Percentiles rank a stretch among this genome's conserved stretches.
These are phyloP conservation scores for Meiosimyza decipiens DNA, from an alignment of 2,888 invertebrate species.

Conservation along the genomic window DNA sequence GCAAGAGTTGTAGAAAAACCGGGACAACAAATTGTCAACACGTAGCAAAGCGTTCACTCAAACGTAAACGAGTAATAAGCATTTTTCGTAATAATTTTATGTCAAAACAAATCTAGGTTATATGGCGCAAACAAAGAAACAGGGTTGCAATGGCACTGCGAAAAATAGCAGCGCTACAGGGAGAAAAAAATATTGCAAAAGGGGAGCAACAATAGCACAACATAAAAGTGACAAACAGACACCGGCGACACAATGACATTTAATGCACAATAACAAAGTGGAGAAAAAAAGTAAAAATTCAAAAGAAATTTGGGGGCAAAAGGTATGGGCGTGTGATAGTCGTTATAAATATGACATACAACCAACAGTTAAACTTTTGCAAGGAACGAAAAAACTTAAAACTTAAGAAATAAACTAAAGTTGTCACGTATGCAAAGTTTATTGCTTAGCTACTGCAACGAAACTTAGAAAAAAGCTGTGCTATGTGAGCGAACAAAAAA, in stretches of 20 bases:
- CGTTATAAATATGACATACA: not conserved
- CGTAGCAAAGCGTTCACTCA: constrained; percentile 64
- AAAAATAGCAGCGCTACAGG: not conserved
- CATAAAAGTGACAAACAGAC: not conserved
- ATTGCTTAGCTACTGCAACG: constrained; percentile 38
- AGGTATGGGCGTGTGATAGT: not conserved
- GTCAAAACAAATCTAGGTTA: constrained; percentile 63
- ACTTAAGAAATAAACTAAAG: constrained; percentile 57
- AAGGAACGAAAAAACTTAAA: constrained; percentile 33
- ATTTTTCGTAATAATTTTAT: constrained; percentile 58
- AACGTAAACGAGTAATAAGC: constrained; percentile 64
- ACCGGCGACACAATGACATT: constrained; percentile 26
- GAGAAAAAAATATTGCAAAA: not conserved
- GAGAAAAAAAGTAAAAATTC: not conserved
- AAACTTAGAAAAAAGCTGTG: not conserved
- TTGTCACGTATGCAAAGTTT: constrained; percentile 61
- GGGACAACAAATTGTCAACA: constrained; percentile 60
- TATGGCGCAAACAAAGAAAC: constrained; percentile 30
- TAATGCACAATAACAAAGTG: constrained; percentile 15
- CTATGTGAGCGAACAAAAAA: not conserved
- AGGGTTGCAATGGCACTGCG: not conserved
- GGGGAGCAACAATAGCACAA: not conserved
- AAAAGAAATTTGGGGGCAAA: too few relatives aligned
- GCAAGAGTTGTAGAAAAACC: not conserved
- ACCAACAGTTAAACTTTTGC: too few relatives aligned